Conservation (phyloP, 2,888 invertebrate genomes). For the Phlogophora meticulosa region DNA sequence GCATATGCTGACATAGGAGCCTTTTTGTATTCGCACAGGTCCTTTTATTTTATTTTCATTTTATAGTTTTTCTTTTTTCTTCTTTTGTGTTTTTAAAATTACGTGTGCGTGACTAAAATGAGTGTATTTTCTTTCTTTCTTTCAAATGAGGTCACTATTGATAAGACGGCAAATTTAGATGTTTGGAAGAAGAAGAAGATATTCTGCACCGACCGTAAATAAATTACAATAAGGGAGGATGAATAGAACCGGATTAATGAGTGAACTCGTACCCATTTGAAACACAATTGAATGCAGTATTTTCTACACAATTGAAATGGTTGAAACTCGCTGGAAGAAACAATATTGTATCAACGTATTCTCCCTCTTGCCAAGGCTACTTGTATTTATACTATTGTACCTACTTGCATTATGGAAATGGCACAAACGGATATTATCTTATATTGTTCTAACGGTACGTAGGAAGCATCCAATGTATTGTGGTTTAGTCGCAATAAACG, state of each 20-base stretch:
- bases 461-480: conserved; percentile 50
- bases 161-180: no score
- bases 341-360: background rate
- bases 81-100: no score
- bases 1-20: no score
- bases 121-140: no score
- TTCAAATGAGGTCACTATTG: no score
- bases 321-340: background rate
- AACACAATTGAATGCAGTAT: background rate
- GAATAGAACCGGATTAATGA: background rate
- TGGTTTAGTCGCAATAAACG: conserved; percentile 42
- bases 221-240: background rate
- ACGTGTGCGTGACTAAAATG: no score
- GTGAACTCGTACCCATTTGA: background rate
- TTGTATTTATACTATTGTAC: conserved; percentile 9
- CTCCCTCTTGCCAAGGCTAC: background rate
- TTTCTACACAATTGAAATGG: background rate
- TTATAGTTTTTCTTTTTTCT: no score
- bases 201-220: no score
- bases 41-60: no score
- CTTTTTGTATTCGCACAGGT: no score
- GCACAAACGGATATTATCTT: conserved; percentile 60
- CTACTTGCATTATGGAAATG: conserved; percentile 35
- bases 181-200: no score
- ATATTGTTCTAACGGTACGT: conserved; percentile 50